These are phyloP conservation scores for Himalopsyche anomala DNA, from an alignment of 2,888 invertebrate species.

Conservation along the genomic window DNA sequence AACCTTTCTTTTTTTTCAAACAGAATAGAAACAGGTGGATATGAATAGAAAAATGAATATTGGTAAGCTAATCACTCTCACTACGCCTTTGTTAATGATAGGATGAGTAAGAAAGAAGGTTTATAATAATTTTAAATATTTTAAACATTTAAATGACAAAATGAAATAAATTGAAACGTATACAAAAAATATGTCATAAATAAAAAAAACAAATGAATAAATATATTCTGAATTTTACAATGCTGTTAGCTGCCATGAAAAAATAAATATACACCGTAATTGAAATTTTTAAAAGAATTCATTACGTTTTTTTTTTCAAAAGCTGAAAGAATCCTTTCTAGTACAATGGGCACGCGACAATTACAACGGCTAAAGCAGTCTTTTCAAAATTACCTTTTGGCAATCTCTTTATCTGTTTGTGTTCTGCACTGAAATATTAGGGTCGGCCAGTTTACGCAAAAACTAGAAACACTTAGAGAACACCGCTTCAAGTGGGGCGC, in stretches of 20 bases:
- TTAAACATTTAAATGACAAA: too few relatives aligned
- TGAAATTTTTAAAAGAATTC: background rate
- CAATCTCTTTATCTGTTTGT: constrained; percentile 30
- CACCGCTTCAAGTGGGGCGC: background rate
- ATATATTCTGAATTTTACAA: background rate
- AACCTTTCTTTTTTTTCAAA: too few relatives aligned
- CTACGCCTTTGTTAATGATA: too few relatives aligned
- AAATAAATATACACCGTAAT: background rate
- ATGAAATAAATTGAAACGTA: too few relatives aligned
- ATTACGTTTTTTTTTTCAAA: constrained; percentile 1
- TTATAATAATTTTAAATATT: too few relatives aligned
- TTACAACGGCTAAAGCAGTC: background rate
- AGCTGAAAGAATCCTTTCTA: background rate
- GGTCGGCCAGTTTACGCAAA: constrained; percentile 1
- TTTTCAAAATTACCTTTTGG: constrained; percentile 30
- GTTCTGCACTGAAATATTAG: constrained; percentile 26
- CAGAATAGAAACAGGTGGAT: too few relatives aligned
- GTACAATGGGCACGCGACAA: constrained; percentile 3
- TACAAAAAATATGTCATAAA: too few relatives aligned
- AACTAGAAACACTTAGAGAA: background rate
- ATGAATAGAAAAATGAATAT: too few relatives aligned
- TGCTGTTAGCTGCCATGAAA: background rate
- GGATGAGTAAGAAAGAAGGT: too few relatives aligned
- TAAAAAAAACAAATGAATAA: too few relatives aligned
- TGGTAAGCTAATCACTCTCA: too few relatives aligned